These are phyloP conservation scores for Heliothis subflexa DNA, from an alignment of 1,140 invertebrate species.

Conservation along the genomic window DNA sequence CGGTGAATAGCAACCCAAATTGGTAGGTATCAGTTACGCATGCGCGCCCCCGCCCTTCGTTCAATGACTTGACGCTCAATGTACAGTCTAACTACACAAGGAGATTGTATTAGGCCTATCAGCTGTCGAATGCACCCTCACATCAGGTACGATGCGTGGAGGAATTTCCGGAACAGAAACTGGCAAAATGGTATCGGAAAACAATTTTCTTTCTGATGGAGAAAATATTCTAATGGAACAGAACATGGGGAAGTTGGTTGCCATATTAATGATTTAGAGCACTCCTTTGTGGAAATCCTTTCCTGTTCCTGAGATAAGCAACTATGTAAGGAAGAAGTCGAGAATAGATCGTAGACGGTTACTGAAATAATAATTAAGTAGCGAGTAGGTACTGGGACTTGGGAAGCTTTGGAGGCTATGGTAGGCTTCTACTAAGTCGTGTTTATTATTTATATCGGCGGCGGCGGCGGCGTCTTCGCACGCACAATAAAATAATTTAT, in stretches of 20 bases:
- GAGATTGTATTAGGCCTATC: slow-evolving; percentile 44
- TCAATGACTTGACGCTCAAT: slow-evolving; percentile 69
- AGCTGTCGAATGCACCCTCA: slow-evolving; percentile 42
- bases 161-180: slow-evolving; percentile 30
- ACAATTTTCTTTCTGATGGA: slow-evolving; percentile 3
- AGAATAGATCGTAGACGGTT: too few species aligned
- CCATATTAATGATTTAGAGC: neutral
- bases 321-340: too few species aligned
- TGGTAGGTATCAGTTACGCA: slow-evolving; percentile 58
- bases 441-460: neutral
- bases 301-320: neutral
- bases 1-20: slow-evolving; percentile 65
- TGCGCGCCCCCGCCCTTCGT: slow-evolving; percentile 75
- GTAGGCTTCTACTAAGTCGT: neutral
- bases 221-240: neutral
- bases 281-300: neutral
- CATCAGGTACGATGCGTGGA: slow-evolving; percentile 27
- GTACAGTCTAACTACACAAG: slow-evolving; percentile 36
- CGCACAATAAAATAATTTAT: neutral
- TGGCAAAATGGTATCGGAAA: neutral
- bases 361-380: too few species aligned
- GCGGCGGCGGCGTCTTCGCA: neutral
- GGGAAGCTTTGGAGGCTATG: neutral
- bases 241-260: neutral
- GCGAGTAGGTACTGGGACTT: too few species aligned